A percentile compares a stretch with the other conserved stretches of the same genome.
These are phyloP conservation scores for Cosmorhoe ocellata DNA, from an alignment of 2,888 invertebrate genomes.

Conservation along the genomic window DNA sequence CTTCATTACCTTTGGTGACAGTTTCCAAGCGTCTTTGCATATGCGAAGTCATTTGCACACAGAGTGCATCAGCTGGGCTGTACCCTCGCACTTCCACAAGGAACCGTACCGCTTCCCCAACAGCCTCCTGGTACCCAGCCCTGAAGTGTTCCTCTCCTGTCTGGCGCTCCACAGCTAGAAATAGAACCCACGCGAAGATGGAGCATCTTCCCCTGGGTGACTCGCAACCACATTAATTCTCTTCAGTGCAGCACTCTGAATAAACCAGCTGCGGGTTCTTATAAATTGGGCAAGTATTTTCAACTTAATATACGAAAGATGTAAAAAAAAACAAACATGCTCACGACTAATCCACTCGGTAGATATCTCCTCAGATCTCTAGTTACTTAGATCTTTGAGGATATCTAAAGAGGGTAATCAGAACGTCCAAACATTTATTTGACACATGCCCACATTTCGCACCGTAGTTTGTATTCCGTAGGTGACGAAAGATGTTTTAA, in stretches of 20 bases:
- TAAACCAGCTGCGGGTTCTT: slow-evolving; percentile 20
- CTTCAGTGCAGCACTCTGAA: slow-evolving; percentile 46
- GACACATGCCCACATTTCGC: too few relatives aligned
- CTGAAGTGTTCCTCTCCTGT: slow-evolving; percentile 79
- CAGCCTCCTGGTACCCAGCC: slow-evolving; percentile 95
- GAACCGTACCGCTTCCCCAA: slow-evolving; percentile 94
- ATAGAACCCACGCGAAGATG: slow-evolving; percentile 61
- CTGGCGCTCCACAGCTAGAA: slow-evolving; percentile 67
- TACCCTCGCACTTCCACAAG: slow-evolving; percentile 93
- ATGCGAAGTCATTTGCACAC: slow-evolving; percentile 90
- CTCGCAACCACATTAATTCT: slow-evolving; percentile 60
- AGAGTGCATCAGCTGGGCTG: slow-evolving; percentile 90
- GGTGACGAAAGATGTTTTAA: too few relatives aligned
- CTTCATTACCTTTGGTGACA: slow-evolving; percentile 76
- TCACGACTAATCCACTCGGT: too few relatives aligned
- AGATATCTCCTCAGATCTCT: too few relatives aligned
- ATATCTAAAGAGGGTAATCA: too few relatives aligned
- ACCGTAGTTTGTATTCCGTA: too few relatives aligned
- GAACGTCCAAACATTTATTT: too few relatives aligned
- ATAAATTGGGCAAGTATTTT: slow-evolving; percentile 16
- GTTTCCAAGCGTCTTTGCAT: slow-evolving; percentile 91
- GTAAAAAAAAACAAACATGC: neutral
- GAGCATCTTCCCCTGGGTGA: slow-evolving; percentile 56
- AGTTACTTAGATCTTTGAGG: too few relatives aligned
- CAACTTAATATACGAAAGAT: neutral